Evolutionary conservation across 1,140 invertebrate genomes (phyloP).

Genomic region (Sycophila sp.): DNA sequence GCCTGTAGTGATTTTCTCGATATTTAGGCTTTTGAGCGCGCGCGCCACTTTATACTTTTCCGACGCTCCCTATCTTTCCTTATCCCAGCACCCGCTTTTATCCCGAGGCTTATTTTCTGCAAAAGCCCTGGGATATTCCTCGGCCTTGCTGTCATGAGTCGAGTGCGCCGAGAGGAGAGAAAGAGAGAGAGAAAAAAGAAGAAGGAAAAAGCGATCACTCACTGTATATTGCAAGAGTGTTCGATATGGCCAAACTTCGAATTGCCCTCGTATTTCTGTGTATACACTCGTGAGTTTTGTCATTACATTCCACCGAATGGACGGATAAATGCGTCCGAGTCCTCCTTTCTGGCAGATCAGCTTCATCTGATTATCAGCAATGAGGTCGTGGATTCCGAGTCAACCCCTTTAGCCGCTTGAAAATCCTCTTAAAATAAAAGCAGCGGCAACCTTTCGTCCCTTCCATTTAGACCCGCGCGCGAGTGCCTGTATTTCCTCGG

Average conservation of each 20-base stretch:
- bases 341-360: constrained; percentile 36
- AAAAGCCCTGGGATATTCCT: not conserved
- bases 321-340: not conserved
- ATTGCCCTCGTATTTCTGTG: not conserved
- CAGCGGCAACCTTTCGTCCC: not conserved
- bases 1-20: constrained; percentile 15
- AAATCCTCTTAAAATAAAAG: not conserved
- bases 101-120: not conserved
- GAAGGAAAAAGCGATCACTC: not conserved
- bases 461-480: not conserved
- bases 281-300: not conserved
- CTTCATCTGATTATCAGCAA: constrained; percentile 52
- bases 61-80: not conserved
- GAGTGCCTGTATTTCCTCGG: too few species aligned
- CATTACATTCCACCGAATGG: not conserved
- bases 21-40: constrained; percentile 19
- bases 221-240: not conserved
- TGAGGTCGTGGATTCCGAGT: constrained; percentile 10
- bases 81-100: not conserved
- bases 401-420: not conserved
- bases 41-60: constrained; percentile 35
- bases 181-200: too few species aligned
- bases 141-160: not conserved
- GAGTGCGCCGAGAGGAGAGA: too few species aligned
- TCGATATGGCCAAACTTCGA: not conserved